phyloP scores from a whole-genome alignment of 1,140 invertebrate genomes.

The Drosophila kikkawai region DNA sequence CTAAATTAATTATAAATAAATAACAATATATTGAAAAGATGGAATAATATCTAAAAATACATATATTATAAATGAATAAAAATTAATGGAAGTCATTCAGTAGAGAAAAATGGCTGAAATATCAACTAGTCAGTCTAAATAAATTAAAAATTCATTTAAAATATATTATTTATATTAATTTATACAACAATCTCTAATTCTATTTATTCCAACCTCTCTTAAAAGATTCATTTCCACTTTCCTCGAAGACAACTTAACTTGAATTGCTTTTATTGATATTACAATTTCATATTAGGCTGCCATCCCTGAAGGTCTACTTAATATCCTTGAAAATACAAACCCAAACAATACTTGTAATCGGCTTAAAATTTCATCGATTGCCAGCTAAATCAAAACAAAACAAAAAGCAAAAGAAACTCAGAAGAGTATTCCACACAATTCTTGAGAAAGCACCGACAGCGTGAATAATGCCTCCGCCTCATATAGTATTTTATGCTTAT shows the following conservation, averaged over 20 bases:
- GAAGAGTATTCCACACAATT: slow-evolving; percentile 21
- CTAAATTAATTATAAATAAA: not conserved
- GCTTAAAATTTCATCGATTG: not conserved
- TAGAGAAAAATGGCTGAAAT: too few species aligned
- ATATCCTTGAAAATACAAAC: not conserved
- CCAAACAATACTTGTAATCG: not conserved
- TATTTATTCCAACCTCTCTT: not conserved
- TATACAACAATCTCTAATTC: not conserved
- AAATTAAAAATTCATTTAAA: not conserved
- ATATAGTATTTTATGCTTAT: slow-evolving; percentile 53
- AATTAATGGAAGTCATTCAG: too few species aligned
- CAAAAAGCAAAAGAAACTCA: not conserved
- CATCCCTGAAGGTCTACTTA: not conserved
- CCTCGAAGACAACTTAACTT: not conserved
- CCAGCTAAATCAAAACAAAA: slow-evolving; percentile 17
- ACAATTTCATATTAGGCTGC: too few species aligned
- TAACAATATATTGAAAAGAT: not conserved
- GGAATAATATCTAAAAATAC: not conserved
- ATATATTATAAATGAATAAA: not conserved
- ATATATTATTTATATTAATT: not conserved
- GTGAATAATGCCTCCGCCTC: slow-evolving; percentile 61
- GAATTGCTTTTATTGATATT: not conserved
- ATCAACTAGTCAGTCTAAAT: not conserved
- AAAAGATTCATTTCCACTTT: not conserved
- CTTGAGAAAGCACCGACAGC: slow-evolving; percentile 62